Evolutionary conservation across 2,113 vertebrate species (phyloP).

Genomic region (Emydura subglobosa): DNA sequence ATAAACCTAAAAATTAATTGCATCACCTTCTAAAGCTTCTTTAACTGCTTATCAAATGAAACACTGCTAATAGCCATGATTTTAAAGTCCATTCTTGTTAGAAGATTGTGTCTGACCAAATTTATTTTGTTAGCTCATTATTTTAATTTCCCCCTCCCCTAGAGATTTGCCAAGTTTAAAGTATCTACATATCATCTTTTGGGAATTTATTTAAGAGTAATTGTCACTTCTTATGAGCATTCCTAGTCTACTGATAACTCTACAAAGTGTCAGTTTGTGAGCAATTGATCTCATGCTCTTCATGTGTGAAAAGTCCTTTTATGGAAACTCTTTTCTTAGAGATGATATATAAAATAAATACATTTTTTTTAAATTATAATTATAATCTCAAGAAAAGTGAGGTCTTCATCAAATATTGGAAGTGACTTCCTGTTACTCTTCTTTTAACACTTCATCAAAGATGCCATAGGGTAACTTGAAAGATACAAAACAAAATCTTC

Average conservation of each 20-base stretch:
- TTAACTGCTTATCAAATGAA: slow-evolving; percentile 41
- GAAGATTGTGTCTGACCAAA: not conserved
- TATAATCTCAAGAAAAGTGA: not conserved
- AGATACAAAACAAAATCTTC: not conserved
- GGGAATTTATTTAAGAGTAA: not conserved
- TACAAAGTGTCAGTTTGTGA: fast-evolving
- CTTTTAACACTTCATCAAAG: not conserved
- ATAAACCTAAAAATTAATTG: slow-evolving; percentile 57
- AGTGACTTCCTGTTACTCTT: not conserved
- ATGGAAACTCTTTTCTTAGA: not conserved
- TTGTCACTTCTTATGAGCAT: fast-evolving
- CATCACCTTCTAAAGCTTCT: slow-evolving; percentile 15
- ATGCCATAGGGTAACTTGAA: not conserved
- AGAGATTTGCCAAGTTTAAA: fast-evolving
- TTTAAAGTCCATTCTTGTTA: not conserved
- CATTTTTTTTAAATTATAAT: fast-evolving
- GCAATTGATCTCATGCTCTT: fast-evolving
- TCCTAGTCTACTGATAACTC: fast-evolving
- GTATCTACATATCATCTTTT: fast-evolving
- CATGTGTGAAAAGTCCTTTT: fast-evolving
- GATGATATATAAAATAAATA: not conserved
- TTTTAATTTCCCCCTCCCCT: not conserved
- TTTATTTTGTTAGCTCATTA: not conserved
- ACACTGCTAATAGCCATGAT: not conserved
- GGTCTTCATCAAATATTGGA: not conserved